These are phyloP conservation scores for Acanthaster planci DNA, from an alignment of 35 echinoderm and acorn worm species.

Conservation along the genomic window DNA sequence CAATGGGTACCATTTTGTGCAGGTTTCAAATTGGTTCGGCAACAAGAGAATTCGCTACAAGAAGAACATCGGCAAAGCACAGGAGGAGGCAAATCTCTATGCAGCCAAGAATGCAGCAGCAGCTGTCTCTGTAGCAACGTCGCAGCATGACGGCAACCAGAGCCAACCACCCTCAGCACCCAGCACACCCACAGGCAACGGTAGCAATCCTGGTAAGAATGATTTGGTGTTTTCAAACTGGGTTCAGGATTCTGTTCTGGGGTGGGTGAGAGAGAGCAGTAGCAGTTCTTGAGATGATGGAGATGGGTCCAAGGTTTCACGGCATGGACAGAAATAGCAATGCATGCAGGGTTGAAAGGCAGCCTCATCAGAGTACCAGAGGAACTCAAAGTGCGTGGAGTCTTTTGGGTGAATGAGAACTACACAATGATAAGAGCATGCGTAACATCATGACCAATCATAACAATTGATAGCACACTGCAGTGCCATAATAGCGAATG, in stretches of 20 bases:
- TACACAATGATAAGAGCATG: too few relatives aligned
- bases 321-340: too few relatives aligned
- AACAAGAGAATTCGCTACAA: slow-evolving; percentile 99
- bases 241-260: neutral
- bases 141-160: slow-evolving; percentile 37
- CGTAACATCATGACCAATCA: too few relatives aligned
- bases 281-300: too few relatives aligned
- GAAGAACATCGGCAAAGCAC: slow-evolving; percentile 99
- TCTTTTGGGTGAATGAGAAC: too few relatives aligned
- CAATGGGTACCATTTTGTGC: neutral
- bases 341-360: too few relatives aligned
- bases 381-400: too few relatives aligned
- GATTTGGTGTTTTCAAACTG: neutral
- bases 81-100: slow-evolving; percentile 99
- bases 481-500: too few relatives aligned
- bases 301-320: too few relatives aligned
- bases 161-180: slow-evolving; percentile 30
- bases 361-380: too few relatives aligned
- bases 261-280: too few relatives aligned
- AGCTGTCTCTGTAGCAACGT: slow-evolving; percentile 71
- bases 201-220: slow-evolving; percentile 38
- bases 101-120: slow-evolving; percentile 98
- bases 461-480: too few relatives aligned
- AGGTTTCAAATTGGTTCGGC: slow-evolving; percentile 99
- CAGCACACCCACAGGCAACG: slow-evolving; percentile 30